Evolutionary conservation across 2,113 vertebrate species (phyloP).

Genomic region (Chitala chitala): DNA sequence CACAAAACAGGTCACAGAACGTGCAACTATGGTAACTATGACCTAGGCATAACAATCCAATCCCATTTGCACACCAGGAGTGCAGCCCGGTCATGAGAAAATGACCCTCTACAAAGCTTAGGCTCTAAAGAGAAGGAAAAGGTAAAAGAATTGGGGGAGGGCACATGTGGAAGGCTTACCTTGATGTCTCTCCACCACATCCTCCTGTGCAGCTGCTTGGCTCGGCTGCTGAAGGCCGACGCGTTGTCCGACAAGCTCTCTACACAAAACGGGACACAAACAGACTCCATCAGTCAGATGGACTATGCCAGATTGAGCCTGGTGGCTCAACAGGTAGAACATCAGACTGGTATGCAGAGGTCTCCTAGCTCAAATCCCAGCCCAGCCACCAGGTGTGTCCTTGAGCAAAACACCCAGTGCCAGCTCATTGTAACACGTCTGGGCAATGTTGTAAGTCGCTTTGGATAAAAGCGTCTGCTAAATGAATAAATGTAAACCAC

Average conservation of each 20-base stretch:
- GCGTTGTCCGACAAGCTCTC: constrained; percentile 97
- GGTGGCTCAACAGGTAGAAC: not conserved
- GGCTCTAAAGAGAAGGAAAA: not conserved
- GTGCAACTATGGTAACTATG: not conserved
- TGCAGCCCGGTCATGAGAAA: not conserved
- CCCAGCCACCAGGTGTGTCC: too few species aligned
- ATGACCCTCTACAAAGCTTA: not conserved
- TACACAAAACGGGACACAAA: constrained; percentile 44
- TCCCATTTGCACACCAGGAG: too few species aligned
- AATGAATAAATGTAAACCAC: too few species aligned
- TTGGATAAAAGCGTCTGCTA: too few species aligned
- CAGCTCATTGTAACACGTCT: too few species aligned
- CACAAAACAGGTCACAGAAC: not conserved
- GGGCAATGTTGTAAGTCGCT: too few species aligned
- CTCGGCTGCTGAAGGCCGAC: constrained; percentile 94
- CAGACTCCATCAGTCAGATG: constrained; percentile 29
- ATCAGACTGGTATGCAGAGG: not conserved
- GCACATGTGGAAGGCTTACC: constrained; percentile 56
- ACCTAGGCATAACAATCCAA: not conserved
- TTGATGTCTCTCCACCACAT: constrained; percentile 98
- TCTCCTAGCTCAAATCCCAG: too few species aligned
- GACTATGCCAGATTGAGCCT: constrained; percentile 7
- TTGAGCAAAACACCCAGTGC: too few species aligned
- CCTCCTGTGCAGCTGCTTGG: constrained; percentile 91
- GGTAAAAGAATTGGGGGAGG: too few species aligned